phyloP scores from a whole-genome alignment of 2,797 vertebrate genomes.

The Acipenser transmontanus region DNA sequence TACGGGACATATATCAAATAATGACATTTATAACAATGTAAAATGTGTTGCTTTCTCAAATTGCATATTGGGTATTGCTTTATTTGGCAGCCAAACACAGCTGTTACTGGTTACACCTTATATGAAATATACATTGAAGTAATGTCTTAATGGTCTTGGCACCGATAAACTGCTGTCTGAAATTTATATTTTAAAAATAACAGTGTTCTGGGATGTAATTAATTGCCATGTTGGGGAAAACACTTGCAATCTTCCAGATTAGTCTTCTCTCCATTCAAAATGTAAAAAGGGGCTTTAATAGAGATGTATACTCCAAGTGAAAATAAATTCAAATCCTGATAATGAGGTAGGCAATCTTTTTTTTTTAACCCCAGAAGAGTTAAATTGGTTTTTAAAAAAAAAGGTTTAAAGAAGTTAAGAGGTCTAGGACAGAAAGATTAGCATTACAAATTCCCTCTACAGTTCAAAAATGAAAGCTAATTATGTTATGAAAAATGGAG shows the following conservation, averaged over 20 bases:
- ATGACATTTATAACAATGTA: too few species aligned
- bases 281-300: constrained; percentile 71
- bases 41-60: too few species aligned
- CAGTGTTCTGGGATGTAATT: constrained; percentile 63
- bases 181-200: constrained; percentile 56
- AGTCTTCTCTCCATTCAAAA: constrained; percentile 55
- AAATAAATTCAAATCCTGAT: constrained; percentile 62
- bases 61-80: too few species aligned
- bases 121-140: too few species aligned
- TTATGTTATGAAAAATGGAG: constrained; percentile 59
- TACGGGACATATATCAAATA: too few species aligned
- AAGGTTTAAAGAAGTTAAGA: constrained; percentile 63
- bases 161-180: constrained; percentile 53
- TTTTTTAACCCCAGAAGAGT: constrained; percentile 56
- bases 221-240: constrained; percentile 64
- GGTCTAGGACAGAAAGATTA: constrained; percentile 81
- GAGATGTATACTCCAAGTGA: constrained; percentile 70
- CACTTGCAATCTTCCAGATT: constrained; percentile 59
- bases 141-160: constrained; percentile 32
- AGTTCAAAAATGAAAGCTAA: constrained; percentile 56
- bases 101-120: too few species aligned
- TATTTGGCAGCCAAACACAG: too few species aligned
- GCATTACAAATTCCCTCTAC: constrained; percentile 57
- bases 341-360: constrained; percentile 75
- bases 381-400: constrained; percentile 58